Conservation (phyloP, 1,140 invertebrate genomes). For the Rhyzopertha dominica region DNA sequence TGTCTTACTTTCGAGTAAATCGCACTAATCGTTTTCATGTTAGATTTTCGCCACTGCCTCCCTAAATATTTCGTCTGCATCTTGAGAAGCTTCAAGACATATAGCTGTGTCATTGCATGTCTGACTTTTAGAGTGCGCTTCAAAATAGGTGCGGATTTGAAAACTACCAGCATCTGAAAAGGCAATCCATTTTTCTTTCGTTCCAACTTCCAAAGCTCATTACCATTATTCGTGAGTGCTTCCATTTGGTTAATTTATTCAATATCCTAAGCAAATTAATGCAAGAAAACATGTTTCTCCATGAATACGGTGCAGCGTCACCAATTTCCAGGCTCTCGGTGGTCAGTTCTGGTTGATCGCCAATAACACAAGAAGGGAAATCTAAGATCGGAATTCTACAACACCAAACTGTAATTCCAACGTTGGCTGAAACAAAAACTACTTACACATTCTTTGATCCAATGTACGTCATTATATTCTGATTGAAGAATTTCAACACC, state of each 20-base stretch:
- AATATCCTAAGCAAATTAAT: slow-evolving; percentile 95
- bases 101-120: slow-evolving; percentile 97
- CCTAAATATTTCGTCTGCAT: slow-evolving; percentile 99
- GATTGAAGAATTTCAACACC: slow-evolving; percentile 98
- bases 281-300: slow-evolving; percentile 97
- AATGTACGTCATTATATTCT: slow-evolving; percentile 95
- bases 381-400: slow-evolving; percentile 85
- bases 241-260: slow-evolving; percentile 99
- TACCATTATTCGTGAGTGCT: slow-evolving; percentile 97
- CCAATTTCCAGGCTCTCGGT: slow-evolving; percentile 89
- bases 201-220: slow-evolving; percentile 11
- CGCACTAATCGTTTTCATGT: slow-evolving; percentile 99
- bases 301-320: slow-evolving; percentile 83
- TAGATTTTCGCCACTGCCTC: slow-evolving; percentile 97
- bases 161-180: slow-evolving; percentile 92
- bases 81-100: slow-evolving; percentile 95
- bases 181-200: slow-evolving; percentile 4
- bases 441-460: slow-evolving; percentile 86
- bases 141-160: slow-evolving; percentile 97
- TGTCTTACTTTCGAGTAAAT: slow-evolving; percentile 97
- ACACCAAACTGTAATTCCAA: slow-evolving; percentile 25
- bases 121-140: slow-evolving; percentile 93
- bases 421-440: too few relatives aligned
- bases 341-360: slow-evolving; percentile 91
- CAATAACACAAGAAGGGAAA: slow-evolving; percentile 94